These are phyloP conservation scores for Bicyclus anynana DNA, from an alignment of 1,140 invertebrate species.

Conservation along the genomic window DNA sequence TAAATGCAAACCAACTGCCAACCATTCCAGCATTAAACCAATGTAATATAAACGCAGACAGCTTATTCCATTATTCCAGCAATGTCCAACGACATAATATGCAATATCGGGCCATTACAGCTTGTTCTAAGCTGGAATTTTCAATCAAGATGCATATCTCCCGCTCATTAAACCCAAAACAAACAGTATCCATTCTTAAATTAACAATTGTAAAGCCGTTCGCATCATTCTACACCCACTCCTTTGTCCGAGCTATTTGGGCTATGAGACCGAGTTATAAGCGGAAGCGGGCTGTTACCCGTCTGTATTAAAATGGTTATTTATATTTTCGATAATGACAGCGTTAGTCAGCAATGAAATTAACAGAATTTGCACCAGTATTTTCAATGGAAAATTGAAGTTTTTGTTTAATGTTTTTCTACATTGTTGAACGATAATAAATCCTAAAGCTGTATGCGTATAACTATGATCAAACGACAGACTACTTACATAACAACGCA, in stretches of 20 bases:
- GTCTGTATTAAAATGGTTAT: no score
- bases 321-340: no score
- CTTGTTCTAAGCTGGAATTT: constrained; percentile 14
- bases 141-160: constrained; percentile 43
- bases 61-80: neutral
- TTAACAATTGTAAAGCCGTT: constrained; percentile 62
- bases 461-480: no score
- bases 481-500: no score
- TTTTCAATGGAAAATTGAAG: no score
- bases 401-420: no score
- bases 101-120: constrained; percentile 6
- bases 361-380: no score
- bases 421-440: no score
- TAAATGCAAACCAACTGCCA: no score
- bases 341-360: no score
- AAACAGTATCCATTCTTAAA: constrained; percentile 54
- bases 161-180: constrained; percentile 57
- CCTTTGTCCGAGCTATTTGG: constrained; percentile 58
- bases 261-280: constrained; percentile 33
- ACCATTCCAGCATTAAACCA: constrained; percentile 1
- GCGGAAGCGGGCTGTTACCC: neutral
- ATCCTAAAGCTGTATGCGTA: no score
- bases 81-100: neutral
- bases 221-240: constrained; percentile 68
- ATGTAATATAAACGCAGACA: neutral